Evolutionary conservation across 2,888 invertebrate species (phyloP).

Genomic region (Hydroisotoma schaefferi): DNA sequence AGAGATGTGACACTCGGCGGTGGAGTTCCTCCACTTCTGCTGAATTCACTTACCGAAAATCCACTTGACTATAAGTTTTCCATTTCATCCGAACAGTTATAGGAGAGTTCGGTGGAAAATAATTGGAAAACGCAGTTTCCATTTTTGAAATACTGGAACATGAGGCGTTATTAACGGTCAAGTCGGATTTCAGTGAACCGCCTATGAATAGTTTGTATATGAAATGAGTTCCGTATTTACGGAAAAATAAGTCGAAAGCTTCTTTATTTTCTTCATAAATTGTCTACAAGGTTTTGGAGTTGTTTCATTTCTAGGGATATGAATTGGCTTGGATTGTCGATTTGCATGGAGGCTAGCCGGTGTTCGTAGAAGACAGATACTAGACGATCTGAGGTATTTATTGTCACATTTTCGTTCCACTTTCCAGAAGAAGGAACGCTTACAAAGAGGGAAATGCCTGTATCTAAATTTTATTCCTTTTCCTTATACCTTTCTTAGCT

Average conservation of each 20-base stretch:
- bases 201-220: slow-evolving; percentile 11
- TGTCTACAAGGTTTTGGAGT: not conserved
- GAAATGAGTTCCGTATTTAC: slow-evolving; percentile 16
- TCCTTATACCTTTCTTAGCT: slow-evolving; percentile 9
- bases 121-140: too few species aligned
- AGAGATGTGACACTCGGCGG: not conserved
- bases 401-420: slow-evolving; percentile 5
- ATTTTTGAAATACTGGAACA: not conserved
- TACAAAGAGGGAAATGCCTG: slow-evolving; percentile 5
- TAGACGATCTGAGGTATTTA: not conserved
- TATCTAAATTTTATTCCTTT: slow-evolving; percentile 3
- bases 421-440: slow-evolving; percentile 1
- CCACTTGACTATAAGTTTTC: not conserved
- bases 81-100: too few species aligned
- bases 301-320: not conserved
- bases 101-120: too few species aligned
- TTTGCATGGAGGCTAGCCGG: not conserved
- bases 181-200: slow-evolving; percentile 7
- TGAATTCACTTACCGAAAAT: not conserved
- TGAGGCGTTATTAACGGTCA: not conserved
- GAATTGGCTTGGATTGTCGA: not conserved
- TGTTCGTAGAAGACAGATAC: not conserved
- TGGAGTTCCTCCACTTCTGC: not conserved
- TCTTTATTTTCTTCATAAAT: not conserved
- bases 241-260: slow-evolving; percentile 13